A percentile compares a stretch with the other conserved stretches of the same genome.
Evolutionary conservation across 2,888 invertebrate species (phyloP).

Genomic region (Dolichopus griseipennis): DNA sequence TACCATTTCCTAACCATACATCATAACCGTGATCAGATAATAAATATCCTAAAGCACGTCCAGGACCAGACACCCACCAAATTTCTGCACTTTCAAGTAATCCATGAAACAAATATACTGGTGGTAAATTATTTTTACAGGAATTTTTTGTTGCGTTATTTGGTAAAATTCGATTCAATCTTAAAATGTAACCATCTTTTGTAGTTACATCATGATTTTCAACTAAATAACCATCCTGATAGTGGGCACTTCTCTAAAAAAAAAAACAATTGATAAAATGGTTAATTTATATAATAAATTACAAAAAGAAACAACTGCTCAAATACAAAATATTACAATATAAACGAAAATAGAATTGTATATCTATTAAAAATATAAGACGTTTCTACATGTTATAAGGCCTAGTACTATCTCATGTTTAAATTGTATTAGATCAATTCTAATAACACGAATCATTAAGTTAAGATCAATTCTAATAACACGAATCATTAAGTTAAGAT

Average conservation of each 20-base stretch:
- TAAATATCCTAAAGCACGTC: slow-evolving; percentile 27
- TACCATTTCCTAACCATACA: slow-evolving; percentile 78
- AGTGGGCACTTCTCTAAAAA: neutral
- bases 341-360: too few relatives aligned
- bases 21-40: slow-evolving; percentile 61
- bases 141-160: neutral
- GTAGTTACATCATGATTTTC: slow-evolving; percentile 53
- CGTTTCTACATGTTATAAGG: too few relatives aligned
- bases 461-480: too few relatives aligned
- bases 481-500: too few relatives aligned
- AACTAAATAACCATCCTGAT: slow-evolving; percentile 36
- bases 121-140: slow-evolving; percentile 1
- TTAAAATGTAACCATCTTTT: slow-evolving; percentile 37
- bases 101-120: slow-evolving; percentile 9
- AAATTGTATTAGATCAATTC: too few relatives aligned
- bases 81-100: neutral
- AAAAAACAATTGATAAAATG: too few relatives aligned
- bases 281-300: too few relatives aligned
- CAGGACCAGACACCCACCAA: neutral
- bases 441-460: too few relatives aligned
- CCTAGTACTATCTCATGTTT: too few relatives aligned
- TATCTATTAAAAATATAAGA: too few relatives aligned
- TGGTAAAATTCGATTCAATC: slow-evolving; percentile 36
- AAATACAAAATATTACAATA: too few relatives aligned
- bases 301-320: too few relatives aligned